A percentile compares a stretch with the other conserved stretches of the same genome.
Evolutionary conservation across 1,140 invertebrate genomes (phyloP).

Genomic region (Paralvinella palmiformis): DNA sequence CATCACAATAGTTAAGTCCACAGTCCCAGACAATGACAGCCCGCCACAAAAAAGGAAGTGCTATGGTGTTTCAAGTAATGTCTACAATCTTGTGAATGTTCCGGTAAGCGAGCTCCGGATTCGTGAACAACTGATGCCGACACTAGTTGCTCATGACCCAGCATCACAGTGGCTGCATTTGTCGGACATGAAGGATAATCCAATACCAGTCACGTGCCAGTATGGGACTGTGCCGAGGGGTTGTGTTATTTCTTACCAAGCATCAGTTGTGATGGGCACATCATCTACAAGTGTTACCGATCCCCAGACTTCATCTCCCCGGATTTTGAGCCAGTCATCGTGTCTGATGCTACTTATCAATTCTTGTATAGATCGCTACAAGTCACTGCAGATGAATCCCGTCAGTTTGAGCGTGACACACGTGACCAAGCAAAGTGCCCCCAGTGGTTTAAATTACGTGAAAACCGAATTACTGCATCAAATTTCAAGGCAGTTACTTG

Average conservation of each 20-base stretch:
- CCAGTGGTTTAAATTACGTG: not conserved
- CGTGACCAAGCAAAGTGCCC: not conserved
- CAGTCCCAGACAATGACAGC: not conserved
- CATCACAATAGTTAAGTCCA: not conserved
- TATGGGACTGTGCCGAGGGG: not conserved
- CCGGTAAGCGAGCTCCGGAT: not conserved
- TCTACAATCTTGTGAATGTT: not conserved
- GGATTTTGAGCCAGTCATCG: no score
- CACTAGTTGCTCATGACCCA: not conserved
- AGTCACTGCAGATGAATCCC: not conserved
- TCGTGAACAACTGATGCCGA: slow-evolving; percentile 1
- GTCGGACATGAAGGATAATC: not conserved
- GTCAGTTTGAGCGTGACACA: not conserved
- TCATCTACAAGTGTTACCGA: not conserved
- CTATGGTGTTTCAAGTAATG: not conserved
- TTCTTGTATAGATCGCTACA: not conserved
- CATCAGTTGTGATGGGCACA: not conserved
- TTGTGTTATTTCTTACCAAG: not conserved
- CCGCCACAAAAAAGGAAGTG: not conserved
- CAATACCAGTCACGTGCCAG: not conserved
- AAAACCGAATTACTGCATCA: not conserved
- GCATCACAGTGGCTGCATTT: slow-evolving; percentile 4
- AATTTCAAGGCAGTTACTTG: no score
- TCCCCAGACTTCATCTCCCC: no score
- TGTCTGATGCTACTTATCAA: not conserved